Base-by-base conservation (phyloP, 2,797 vertebrate species). In the Ptychobarbus kaznakovi region DNA sequence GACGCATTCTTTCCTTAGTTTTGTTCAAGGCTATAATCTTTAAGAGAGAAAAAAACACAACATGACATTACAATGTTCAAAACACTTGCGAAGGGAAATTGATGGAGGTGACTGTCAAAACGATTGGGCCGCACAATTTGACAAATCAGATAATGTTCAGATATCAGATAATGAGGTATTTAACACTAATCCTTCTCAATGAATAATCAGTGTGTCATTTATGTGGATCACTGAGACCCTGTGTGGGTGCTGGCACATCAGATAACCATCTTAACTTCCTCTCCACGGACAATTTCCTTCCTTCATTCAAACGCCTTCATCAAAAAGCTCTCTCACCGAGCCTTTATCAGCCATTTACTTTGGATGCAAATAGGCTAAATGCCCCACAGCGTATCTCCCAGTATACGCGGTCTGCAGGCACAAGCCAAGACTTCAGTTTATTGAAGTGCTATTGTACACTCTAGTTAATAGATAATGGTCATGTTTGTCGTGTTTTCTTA, bases 1-100 rank as follows among this genome's bases (percentile, higher is more conserved):
- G 98, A 63, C 97, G 91, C 97, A 99, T 99, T 85, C 97, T 95
- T 93, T 99, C 98, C 95, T 98, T 99, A 68, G 98, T 99, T 96
- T 98, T 99, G 94, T 99, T 99, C 89, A 99, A 95, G 69, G 98
- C 98, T 58, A 98, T 74, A 90, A 99, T 99, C 98, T 99, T 87
- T 0, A 84, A 88, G 81, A 77, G 56, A 86, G 51, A 74, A 46
- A 69, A 74, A 81, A 46, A 81, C 53, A 53, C 22, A 40, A 56
- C 46, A 69, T 68, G 42, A 79, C 68, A 89, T 22, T 68, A 46
- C 58, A 12, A 40, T 42, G 25, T 44, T 16, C 20, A 40, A 58
- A 38, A 28, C 58, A 65, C 2, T 32, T 42, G 53, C 11, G 1
- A 74, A 82, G 1, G 38, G 51, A 40, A 51, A 49, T 68, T 51